Percentiles rank a stretch among this genome's conserved stretches.
phyloP scores from a whole-genome alignment of 1,140 invertebrate species.

The Pseudachorutes palmiensis region DNA sequence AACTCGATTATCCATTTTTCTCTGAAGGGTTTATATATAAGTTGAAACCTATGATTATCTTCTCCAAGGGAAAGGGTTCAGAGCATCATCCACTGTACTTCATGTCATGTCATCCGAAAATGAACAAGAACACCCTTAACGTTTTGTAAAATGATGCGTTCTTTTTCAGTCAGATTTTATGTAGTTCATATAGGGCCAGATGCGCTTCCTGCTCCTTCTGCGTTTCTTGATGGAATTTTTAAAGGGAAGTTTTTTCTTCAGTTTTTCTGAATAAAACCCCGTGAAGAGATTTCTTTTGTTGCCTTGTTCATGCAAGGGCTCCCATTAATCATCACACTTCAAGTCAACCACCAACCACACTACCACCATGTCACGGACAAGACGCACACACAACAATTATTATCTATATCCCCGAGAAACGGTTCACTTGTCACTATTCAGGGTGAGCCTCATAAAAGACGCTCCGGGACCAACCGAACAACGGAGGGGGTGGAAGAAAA shows the following conservation, averaged over 20 bases:
- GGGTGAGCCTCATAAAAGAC: neutral
- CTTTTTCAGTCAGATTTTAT: neutral
- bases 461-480: no score
- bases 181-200: neutral
- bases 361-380: neutral
- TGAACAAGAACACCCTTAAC: neutral
- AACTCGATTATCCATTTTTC: neutral
- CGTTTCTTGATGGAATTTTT: neutral
- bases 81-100: neutral
- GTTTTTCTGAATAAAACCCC: neutral
- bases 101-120: neutral
- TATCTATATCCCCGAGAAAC: neutral
- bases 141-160: neutral
- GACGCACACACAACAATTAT: neutral
- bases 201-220: neutral
- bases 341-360: slow-evolving; percentile 1
- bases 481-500: neutral
- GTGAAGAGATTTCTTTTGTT: neutral
- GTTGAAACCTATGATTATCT: neutral
- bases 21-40: neutral
- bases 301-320: neutral
- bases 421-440: neutral
- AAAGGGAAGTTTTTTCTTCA: neutral
- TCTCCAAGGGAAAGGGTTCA: neutral
- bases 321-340: neutral